These are phyloP conservation scores for Vanessa atalanta DNA, from an alignment of 1,140 invertebrate genomes.

Conservation along the genomic window DNA sequence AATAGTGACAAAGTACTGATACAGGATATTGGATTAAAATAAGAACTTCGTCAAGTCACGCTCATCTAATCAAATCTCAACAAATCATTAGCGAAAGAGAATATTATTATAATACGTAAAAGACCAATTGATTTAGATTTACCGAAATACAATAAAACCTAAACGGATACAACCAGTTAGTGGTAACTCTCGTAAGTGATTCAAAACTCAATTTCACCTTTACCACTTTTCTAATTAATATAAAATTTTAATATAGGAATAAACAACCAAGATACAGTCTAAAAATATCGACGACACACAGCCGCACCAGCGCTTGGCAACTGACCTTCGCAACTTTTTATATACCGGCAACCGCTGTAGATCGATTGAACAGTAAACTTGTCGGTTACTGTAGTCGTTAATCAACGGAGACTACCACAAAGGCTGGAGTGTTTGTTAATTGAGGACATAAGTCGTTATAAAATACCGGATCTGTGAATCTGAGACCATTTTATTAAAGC, in stretches of 20 bases:
- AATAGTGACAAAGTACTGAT: too few species aligned
- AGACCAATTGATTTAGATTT: too few species aligned
- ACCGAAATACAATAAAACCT: too few species aligned
- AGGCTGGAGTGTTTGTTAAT: neutral
- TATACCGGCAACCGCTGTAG: constrained; percentile 16
- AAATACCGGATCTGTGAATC: neutral
- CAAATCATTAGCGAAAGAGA: too few species aligned
- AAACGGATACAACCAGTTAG: neutral
- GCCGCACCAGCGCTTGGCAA: constrained; percentile 15
- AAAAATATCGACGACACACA: constrained; percentile 33
- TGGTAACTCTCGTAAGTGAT: neutral
- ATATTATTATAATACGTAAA: too few species aligned
- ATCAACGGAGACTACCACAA: neutral
- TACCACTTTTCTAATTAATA: neutral
- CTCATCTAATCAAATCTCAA: too few species aligned
- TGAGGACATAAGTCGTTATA: neutral
- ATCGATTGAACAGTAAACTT: constrained; percentile 23
- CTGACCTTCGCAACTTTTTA: constrained; percentile 40
- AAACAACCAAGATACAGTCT: constrained; percentile 16
- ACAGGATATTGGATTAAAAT: too few species aligned
- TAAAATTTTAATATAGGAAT: neutral
- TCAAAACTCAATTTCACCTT: neutral
- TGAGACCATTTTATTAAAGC: too few species aligned
- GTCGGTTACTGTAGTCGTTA: neutral
- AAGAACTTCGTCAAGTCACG: too few species aligned